These are phyloP conservation scores for Sander vitreus DNA, from an alignment of 2,113 vertebrate species.

Conservation along the genomic window DNA sequence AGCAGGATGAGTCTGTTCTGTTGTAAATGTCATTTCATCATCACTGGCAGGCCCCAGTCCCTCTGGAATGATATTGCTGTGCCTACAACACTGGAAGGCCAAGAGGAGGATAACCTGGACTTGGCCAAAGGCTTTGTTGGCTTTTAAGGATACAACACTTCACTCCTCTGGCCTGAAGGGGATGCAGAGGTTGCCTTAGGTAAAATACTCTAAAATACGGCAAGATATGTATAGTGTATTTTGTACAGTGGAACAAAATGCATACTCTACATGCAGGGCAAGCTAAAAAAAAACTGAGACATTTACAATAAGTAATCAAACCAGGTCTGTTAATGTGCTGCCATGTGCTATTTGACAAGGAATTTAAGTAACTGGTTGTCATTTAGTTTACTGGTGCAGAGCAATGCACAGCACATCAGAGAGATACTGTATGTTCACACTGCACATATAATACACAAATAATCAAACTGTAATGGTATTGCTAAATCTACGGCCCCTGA, in stretches of 20 bases:
- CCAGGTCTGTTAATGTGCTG: neutral
- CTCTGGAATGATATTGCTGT: slow-evolving; percentile 48
- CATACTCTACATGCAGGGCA: neutral
- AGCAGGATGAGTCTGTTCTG: slow-evolving; percentile 34
- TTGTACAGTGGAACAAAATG: neutral
- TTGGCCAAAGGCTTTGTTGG: slow-evolving; percentile 32
- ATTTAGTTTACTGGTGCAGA: slow-evolving; percentile 14
- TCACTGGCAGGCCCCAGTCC: slow-evolving; percentile 33
- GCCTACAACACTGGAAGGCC: slow-evolving; percentile 24
- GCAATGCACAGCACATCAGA: neutral
- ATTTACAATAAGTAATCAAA: neutral
- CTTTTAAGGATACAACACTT: slow-evolving; percentile 41
- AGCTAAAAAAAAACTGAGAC: neutral
- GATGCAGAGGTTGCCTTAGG: slow-evolving; percentile 12
- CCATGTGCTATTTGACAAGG: neutral
- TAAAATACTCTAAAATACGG: slow-evolving; percentile 16
- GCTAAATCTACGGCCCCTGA: neutral
- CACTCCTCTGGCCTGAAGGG: slow-evolving; percentile 38
- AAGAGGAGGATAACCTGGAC: slow-evolving; percentile 22
- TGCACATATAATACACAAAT: neutral
- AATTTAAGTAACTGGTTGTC: slow-evolving; percentile 1
- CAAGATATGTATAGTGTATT: neutral
- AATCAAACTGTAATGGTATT: too few species aligned
- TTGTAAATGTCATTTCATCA: slow-evolving; percentile 70
- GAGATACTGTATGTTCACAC: neutral